Conservation (phyloP, 2,113 vertebrate species). For the Mirza zaza region DNA sequence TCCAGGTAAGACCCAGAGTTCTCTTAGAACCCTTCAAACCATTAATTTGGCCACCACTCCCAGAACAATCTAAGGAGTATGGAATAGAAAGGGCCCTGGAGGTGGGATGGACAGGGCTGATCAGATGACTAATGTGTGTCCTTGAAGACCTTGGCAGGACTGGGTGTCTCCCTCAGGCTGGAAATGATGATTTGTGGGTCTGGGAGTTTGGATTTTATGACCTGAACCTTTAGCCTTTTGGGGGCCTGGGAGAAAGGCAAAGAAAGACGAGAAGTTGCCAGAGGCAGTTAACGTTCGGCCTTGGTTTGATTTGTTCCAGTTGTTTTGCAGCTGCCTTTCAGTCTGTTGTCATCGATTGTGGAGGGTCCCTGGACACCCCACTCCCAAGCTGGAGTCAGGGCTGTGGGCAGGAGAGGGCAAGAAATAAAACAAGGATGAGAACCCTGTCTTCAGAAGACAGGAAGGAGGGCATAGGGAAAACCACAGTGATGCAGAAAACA, state of each 20-base stretch:
- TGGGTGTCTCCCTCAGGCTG: slow-evolving; percentile 16
- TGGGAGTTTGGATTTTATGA: slow-evolving; percentile 57
- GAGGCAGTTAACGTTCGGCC: slow-evolving; percentile 34
- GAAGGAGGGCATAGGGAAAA: neutral
- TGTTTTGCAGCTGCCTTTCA: slow-evolving; percentile 43
- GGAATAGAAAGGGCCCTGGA: neutral
- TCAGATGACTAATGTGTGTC: neutral
- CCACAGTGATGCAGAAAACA: neutral
- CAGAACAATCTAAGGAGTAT: neutral
- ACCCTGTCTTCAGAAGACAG: neutral
- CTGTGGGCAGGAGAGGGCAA: neutral
- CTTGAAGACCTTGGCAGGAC: neutral
- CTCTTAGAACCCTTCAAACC: neutral
- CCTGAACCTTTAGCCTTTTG: slow-evolving; percentile 52
- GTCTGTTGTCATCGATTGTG: neutral
- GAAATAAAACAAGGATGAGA: neutral
- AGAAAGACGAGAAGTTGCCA: slow-evolving; percentile 38
- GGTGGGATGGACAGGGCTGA: neutral
- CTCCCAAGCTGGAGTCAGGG: slow-evolving; percentile 30
- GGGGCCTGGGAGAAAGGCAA: neutral
- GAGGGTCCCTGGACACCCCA: neutral
- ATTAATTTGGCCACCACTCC: neutral
- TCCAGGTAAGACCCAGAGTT: neutral
- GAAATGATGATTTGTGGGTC: slow-evolving; percentile 43
- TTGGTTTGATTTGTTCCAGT: slow-evolving; percentile 48